Conservation (phyloP, 2,888 invertebrate genomes). For the Clepsis dumicolana region DNA sequence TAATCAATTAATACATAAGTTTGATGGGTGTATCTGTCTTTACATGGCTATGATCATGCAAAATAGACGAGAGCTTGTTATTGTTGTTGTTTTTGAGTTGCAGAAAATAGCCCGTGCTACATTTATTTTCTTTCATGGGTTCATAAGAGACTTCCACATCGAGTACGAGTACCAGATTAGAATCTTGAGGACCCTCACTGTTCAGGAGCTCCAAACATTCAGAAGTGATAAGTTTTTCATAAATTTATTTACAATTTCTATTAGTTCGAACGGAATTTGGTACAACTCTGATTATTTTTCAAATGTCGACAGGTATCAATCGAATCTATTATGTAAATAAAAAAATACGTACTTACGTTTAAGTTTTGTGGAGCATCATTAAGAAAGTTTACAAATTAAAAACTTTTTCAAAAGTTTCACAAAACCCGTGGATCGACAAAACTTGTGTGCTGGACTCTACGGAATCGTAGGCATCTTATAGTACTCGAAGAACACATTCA, state of each 20-base stretch:
- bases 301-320: neutral
- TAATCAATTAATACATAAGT: no score
- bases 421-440: neutral
- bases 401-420: conserved; percentile 35
- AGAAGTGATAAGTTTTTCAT: neutral
- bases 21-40: no score
- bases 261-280: neutral
- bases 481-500: conserved; percentile 51
- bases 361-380: neutral
- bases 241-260: neutral
- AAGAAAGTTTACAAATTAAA: conserved; percentile 32
- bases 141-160: neutral
- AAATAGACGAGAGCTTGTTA: no score
- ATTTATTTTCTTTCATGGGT: neutral
- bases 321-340: conserved; percentile 1
- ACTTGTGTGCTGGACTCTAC: conserved; percentile 1
- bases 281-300: neutral
- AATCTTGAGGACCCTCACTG: neutral
- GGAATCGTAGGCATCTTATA: conserved; percentile 30
- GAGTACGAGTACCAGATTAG: neutral
- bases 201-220: neutral
- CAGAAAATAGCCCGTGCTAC: no score
- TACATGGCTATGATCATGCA: no score
- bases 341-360: conserved; percentile 11
- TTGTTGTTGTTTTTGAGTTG: neutral